Evolutionary conservation across 2,797 vertebrate species (phyloP), one percentile per base, ranked within the genome.

Genomic region (Hapalemur alaotrensis): DNA sequence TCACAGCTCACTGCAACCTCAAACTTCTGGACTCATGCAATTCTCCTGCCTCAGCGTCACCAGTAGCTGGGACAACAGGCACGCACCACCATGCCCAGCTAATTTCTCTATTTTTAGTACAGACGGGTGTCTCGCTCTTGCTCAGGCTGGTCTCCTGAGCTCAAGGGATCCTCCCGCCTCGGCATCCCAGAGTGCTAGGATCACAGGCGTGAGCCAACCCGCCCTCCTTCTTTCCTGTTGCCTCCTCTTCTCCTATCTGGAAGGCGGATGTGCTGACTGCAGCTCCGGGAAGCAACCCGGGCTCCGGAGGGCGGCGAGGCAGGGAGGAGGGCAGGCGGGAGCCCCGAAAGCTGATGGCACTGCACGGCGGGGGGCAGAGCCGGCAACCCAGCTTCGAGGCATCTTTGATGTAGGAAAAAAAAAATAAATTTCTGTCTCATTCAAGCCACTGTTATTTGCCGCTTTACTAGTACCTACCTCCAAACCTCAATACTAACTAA

Each of bases 331-430:
- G 7, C 54, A 63, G 32, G 35, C 0, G 17, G 43, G 50, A 48
- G 10, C n/a, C 23, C 18, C n/a, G 35, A 22, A 52, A 59, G 14
- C 30, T 28, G 38, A 17, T 11, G 41, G 9, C 14, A 1, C 69
- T 5, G 0, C 0, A 2, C 25, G 17, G n/a, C 14, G 6, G 35
- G 35, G 11, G 30, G 1, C 17, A 0, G 30, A 32, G 41, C 3
- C 6, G 23, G n/a, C 2, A 2, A 14, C 7, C 6, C 54, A 76
- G 54, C 65, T 41, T 67, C 70, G 30, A 22, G 41, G 25, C 22
- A 38, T n/a, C 50, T 75, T 82, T 43, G 23, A 50, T 14, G 46
- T 18, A 6, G 50, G 9, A 12, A 83, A 14, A 78, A 43, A 91
- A 43, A 91, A 81, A 63, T 15, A 32, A 52, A 22, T 3, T 38